Base-by-base conservation (phyloP, 1,140 invertebrate genomes). In the Hycleus phaleratus region DNA sequence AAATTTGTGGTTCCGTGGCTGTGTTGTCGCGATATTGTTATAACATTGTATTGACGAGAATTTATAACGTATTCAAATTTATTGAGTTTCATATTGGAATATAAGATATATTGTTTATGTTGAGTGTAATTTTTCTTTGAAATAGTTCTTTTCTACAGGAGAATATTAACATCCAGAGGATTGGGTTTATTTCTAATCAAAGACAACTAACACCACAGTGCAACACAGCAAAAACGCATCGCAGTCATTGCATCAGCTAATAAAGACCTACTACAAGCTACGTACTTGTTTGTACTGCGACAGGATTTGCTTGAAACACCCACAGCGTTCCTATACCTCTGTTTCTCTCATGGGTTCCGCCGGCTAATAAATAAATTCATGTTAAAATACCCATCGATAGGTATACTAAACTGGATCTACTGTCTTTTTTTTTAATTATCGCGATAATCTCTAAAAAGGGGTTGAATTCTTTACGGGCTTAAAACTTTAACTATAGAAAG, bases 291-390 rank as follows among this genome's bases (percentile, higher is more conserved):
- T 80, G 73, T 79, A 79, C 76, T 79, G 77, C 78, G 75, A 79
- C 78, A 78, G 78, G 77, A 77, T 63, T 69, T 62, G 68, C 70
- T 71, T 68, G 67, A 71, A 57, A 69, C 66, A 69, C 70, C 68
- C 68, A 71, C 67, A 66, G 67, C 65, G 60, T 69, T 60, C 75
- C 78, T 79, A 79, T 74, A 79, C 78, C 73, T 78, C 77, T 81
- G 82, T 84, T 81, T 84, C 82, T 82, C 81, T 81, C 78, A 84
- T 83, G 76, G 81, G 81, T 81, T 84, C 82, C 77, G 82, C 81
- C 79, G 81, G 82, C 82, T 84, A 81, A 79, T 75, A 81, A 82
- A 75, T 69, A 77, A 69, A 62, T 62, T 53, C 18, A 45, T 53
- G 45, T 55, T 55, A 55, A 32, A 55, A 55, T 55, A 55, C 52